Evolutionary conservation across 2,888 invertebrate species (phyloP).

Genomic region (Oligia strigilis): DNA sequence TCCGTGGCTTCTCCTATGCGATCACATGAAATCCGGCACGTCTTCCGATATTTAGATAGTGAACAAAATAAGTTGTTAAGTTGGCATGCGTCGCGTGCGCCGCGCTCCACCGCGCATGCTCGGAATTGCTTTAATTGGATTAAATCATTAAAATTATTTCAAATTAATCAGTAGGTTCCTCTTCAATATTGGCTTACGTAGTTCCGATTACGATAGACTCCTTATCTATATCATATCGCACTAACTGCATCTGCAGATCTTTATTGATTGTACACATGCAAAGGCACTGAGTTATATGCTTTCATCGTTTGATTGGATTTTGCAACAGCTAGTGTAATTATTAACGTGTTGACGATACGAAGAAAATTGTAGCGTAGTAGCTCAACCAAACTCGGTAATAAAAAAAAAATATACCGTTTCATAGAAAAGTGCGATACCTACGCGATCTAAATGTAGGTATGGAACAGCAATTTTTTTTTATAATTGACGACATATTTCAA

Average conservation of each 20-base stretch:
- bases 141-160: slow-evolving; percentile 62
- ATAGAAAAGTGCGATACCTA: no score
- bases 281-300: background rate
- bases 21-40: background rate
- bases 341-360: background rate
- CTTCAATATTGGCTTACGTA: slow-evolving; percentile 18
- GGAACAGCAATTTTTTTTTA: no score
- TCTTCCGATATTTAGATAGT: slow-evolving; percentile 18
- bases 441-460: no score
- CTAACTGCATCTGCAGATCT: slow-evolving; percentile 33
- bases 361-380: background rate
- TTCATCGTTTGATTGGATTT: slow-evolving; percentile 15
- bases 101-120: slow-evolving; percentile 58
- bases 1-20: background rate
- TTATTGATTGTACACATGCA: slow-evolving; percentile 32
- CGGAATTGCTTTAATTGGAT: slow-evolving; percentile 65
- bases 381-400: background rate
- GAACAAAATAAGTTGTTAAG: slow-evolving; percentile 39
- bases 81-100: slow-evolving; percentile 64
- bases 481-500: no score
- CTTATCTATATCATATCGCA: slow-evolving; percentile 24
- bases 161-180: slow-evolving; percentile 62
- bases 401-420: no score
- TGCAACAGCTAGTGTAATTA: background rate
- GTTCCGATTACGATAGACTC: slow-evolving; percentile 27